These are phyloP conservation scores for Andrena hattorfiana DNA, from an alignment of 2,888 invertebrate species.

Conservation along the genomic window DNA sequence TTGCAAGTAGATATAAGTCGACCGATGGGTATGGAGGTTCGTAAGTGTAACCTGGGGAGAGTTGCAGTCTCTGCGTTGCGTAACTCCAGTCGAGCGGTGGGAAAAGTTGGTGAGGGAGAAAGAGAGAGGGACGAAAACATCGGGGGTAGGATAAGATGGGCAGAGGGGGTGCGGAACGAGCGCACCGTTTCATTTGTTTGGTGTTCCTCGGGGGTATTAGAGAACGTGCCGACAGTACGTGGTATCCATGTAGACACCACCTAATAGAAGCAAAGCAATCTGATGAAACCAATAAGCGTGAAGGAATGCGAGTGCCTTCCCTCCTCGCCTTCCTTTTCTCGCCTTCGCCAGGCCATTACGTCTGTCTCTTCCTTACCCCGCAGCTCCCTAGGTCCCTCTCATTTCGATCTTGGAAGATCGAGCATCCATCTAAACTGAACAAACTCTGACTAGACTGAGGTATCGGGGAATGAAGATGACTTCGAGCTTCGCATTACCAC, in stretches of 20 bases:
- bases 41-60: conserved; percentile 66
- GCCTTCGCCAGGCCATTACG: conserved; percentile 27
- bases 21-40: conserved; percentile 13
- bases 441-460: conserved; percentile 22
- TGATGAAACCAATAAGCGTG: conserved; percentile 84
- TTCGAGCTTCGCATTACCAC: no score
- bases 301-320: conserved; percentile 79
- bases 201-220: conserved; percentile 80
- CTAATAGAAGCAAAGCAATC: conserved; percentile 83
- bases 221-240: conserved; percentile 80
- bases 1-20: conserved; percentile 2
- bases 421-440: conserved; percentile 51
- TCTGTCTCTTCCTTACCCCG: conserved; percentile 38
- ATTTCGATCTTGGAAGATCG: conserved; percentile 56
- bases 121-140: conserved; percentile 15
- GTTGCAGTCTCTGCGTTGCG: conserved; percentile 67
- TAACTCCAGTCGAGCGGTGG: conserved; percentile 69
- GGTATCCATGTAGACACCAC: conserved; percentile 79
- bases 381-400: conserved; percentile 37
- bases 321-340: conserved; percentile 33
- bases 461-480: no score
- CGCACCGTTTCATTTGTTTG: conserved; percentile 79
- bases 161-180: conserved; percentile 41
- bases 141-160: conserved; percentile 25
- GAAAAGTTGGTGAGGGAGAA: conserved; percentile 33